phyloP scores from a whole-genome alignment of 1,140 invertebrate species.

The Papilio dardanus region DNA sequence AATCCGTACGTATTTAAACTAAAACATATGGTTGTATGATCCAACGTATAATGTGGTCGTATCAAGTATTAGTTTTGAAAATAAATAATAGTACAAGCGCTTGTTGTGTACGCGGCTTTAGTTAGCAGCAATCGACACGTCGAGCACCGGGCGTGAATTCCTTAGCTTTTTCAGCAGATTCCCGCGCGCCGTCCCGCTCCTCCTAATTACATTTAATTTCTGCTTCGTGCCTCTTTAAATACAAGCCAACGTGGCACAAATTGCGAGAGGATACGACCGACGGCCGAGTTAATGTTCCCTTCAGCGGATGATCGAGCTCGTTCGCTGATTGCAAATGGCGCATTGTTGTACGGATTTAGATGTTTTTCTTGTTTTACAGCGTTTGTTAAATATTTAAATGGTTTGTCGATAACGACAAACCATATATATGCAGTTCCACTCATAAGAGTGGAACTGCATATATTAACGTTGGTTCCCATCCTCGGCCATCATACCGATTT shows the following conservation, averaged over 20 bases:
- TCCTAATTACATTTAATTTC: conserved; percentile 75
- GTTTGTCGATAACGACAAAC: no score
- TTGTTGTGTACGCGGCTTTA: neutral
- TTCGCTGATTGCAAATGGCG: conserved; percentile 25
- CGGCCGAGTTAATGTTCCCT: conserved; percentile 21
- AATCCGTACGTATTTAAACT: neutral
- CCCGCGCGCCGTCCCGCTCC: conserved; percentile 58
- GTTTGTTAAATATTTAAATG: conserved; percentile 24
- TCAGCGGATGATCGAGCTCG: conserved; percentile 29
- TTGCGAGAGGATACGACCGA: conserved; percentile 27
- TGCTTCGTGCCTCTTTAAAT: conserved; percentile 71
- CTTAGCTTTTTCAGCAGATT: conserved; percentile 69
- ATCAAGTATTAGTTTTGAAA: neutral
- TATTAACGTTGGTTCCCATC: neutral
- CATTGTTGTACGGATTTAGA: conserved; percentile 22
- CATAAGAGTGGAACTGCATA: neutral
- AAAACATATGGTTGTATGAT: neutral
- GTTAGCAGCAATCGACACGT: conserved; percentile 56
- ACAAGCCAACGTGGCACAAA: conserved; percentile 38
- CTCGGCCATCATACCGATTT: neutral
- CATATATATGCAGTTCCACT: no score
- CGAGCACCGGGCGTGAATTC: conserved; percentile 60
- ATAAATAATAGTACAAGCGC: neutral
- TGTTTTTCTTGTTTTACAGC: conserved; percentile 24
- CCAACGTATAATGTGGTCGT: no score